Evolutionary conservation across 2,797 vertebrate genomes (phyloP).

Genomic region (Phataginus tricuspis): DNA sequence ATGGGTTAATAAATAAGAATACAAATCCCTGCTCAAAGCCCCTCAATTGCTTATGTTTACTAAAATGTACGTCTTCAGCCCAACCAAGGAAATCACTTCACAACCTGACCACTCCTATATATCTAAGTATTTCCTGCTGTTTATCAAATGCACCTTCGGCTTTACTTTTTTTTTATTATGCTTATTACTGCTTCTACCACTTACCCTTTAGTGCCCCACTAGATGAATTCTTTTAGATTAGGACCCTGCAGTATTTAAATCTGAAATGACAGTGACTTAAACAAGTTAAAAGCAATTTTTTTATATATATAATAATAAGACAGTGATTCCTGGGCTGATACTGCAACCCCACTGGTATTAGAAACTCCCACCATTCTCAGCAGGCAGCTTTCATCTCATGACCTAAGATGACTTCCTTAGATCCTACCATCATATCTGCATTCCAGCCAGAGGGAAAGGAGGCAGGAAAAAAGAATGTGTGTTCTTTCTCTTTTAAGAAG

Average conservation of each 20-base stretch:
- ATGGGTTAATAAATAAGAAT: not conserved
- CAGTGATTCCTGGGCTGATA: not conserved
- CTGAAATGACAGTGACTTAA: not conserved
- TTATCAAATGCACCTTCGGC: not conserved
- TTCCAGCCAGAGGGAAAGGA: not conserved
- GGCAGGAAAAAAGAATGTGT: not conserved
- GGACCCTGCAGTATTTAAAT: not conserved
- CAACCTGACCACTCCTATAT: not conserved
- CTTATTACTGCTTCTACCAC: not conserved
- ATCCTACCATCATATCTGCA: no score
- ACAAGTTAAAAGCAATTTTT: not conserved
- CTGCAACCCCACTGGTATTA: not conserved
- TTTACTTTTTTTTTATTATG: not conserved
- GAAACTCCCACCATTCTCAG: not conserved
- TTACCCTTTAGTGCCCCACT: not conserved
- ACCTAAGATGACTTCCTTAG: not conserved
- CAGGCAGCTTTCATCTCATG: not conserved
- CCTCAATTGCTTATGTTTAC: conserved; percentile 24
- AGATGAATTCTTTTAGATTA: not conserved
- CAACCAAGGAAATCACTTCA: not conserved
- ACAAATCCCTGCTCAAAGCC: not conserved
- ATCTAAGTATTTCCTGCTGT: not conserved
- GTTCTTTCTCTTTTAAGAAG: not conserved
- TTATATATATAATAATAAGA: not conserved
- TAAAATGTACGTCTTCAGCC: not conserved